phyloP scores from a whole-genome alignment of 2,888 invertebrate species.

The Agrypnus murinus region DNA sequence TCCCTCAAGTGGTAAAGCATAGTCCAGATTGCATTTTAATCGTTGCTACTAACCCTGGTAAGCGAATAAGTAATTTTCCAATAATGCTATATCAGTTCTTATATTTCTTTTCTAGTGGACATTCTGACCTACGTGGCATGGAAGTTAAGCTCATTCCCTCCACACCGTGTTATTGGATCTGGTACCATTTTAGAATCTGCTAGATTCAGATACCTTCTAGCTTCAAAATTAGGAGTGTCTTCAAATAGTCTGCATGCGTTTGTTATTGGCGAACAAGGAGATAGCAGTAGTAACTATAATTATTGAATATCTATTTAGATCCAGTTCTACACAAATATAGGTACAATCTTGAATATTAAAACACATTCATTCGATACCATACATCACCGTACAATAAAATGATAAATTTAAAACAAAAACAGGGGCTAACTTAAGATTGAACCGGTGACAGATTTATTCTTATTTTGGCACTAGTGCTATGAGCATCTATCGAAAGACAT shows the following conservation, averaged over 20 bases:
- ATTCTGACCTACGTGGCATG: constrained; percentile 78
- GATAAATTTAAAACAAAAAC: too few relatives aligned
- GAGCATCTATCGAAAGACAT: too few relatives aligned
- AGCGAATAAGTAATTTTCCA: too few relatives aligned
- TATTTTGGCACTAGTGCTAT: too few relatives aligned
- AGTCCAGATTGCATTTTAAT: constrained; percentile 76
- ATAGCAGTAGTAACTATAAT: constrained; percentile 75
- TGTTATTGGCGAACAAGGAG: constrained; percentile 81
- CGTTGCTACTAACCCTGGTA: constrained; percentile 74
- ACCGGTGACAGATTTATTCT: too few relatives aligned
- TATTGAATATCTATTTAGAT: too few relatives aligned
- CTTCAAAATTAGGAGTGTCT: constrained; percentile 74
- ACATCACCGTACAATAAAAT: too few relatives aligned
- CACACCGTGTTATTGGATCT: constrained; percentile 76
- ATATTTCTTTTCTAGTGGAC: constrained; percentile 71
- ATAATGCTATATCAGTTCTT: background rate
- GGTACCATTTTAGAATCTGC: constrained; percentile 79
- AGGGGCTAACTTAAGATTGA: too few relatives aligned
- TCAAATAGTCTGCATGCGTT: constrained; percentile 75
- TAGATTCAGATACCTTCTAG: constrained; percentile 76
- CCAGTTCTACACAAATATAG: too few relatives aligned
- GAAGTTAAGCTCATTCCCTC: constrained; percentile 78
- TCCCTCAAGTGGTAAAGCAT: constrained; percentile 75
- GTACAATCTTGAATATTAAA: too few relatives aligned
- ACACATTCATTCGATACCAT: too few relatives aligned